phyloP scores from a whole-genome alignment of 2,888 invertebrate species.

The Theodoxus fluviatilis region DNA sequence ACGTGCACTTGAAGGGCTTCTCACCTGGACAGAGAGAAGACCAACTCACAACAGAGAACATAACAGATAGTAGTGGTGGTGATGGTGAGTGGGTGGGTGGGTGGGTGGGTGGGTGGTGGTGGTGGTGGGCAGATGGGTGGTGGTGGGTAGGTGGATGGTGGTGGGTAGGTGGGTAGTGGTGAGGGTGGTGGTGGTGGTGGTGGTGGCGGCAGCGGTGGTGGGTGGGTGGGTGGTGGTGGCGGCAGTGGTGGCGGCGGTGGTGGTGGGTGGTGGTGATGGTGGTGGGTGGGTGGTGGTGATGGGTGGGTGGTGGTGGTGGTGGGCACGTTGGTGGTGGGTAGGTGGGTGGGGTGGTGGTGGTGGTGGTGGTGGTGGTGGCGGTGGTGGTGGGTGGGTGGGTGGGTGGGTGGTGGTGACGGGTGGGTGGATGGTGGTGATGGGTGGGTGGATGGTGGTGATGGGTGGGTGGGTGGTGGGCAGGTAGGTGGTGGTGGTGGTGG shows the following conservation, averaged over 20 bases:
- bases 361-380: constrained; percentile 13
- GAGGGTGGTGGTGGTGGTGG: not conserved
- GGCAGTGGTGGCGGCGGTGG: constrained; percentile 5
- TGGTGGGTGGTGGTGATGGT: not conserved
- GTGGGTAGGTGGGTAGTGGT: not conserved
- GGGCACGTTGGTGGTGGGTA: not conserved
- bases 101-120: not conserved
- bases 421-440: not conserved
- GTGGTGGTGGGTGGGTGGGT: not conserved
- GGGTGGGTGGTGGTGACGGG: not conserved
- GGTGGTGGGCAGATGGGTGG: constrained; percentile 1
- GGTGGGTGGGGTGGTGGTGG: constrained; percentile 4
- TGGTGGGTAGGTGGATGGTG: not conserved
- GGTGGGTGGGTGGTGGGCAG: not conserved
- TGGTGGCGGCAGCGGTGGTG: no score
- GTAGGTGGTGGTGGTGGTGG: not conserved
- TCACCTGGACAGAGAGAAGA: constrained; percentile 53
- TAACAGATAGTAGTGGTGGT: not conserved
- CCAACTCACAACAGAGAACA: not conserved
- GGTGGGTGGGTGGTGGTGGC: not conserved
- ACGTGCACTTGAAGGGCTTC: constrained; percentile 64
- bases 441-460: constrained; percentile 1
- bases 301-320: not conserved
- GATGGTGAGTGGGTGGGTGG: not conserved
- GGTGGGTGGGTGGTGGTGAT: not conserved